Conservation (phyloP, 1,140 invertebrate genomes). For the Bombus ignitus region DNA sequence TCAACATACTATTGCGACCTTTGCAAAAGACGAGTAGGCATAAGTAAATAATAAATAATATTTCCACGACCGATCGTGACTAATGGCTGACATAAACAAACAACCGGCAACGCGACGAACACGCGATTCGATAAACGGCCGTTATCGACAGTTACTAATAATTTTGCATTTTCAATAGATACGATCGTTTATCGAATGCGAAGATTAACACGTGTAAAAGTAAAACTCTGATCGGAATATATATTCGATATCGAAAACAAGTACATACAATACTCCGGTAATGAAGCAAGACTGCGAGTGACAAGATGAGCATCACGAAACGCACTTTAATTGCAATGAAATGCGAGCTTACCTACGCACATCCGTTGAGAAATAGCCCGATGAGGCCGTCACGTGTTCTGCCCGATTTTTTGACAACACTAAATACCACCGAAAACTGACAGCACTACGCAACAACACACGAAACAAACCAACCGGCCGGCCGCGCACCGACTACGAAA, state of each 20-base stretch:
- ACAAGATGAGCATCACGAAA: not conserved
- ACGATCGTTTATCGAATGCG: not conserved
- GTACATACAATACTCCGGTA: slow-evolving; percentile 4
- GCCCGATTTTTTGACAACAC: slow-evolving; percentile 9
- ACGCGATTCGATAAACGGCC: slow-evolving; percentile 14
- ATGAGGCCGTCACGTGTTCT: slow-evolving; percentile 17
- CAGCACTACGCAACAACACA: slow-evolving; percentile 23
- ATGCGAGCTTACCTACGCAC: slow-evolving; percentile 3
- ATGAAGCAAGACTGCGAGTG: not conserved
- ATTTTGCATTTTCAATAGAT: too few relatives aligned
- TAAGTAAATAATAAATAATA: slow-evolving; percentile 27
- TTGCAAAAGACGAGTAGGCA: not conserved
- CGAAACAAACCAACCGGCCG: slow-evolving; percentile 62
- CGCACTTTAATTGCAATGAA: not conserved
- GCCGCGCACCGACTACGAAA: slow-evolving; percentile 65
- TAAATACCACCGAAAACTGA: slow-evolving; percentile 35
- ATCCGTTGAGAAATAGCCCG: slow-evolving; percentile 13
- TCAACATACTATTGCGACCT: not conserved
- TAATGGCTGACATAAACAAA: slow-evolving; percentile 59
- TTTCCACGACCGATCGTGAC: not conserved
- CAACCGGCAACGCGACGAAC: slow-evolving; percentile 14
- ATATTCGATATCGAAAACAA: slow-evolving; percentile 17
- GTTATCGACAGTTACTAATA: not conserved
- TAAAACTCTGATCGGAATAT: not conserved
- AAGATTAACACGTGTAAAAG: not conserved